Evolutionary conservation across 1,140 invertebrate genomes (phyloP).

Genomic region (Sycophila sp.): DNA sequence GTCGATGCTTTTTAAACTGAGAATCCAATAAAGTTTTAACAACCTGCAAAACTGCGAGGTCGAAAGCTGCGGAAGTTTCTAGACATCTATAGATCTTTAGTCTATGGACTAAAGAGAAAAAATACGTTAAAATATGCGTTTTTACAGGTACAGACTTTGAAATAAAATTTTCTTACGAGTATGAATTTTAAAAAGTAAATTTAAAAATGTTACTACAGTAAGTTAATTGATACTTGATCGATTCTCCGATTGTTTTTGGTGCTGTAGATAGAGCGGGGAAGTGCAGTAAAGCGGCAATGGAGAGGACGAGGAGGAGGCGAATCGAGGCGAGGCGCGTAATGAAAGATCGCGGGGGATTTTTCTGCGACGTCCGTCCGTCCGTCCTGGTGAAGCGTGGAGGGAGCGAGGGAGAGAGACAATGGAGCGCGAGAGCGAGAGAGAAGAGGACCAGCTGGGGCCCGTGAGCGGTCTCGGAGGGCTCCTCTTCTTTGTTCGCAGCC

Average conservation of each 20-base stretch:
- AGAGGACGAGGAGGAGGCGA: neutral
- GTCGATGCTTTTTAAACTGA: too few relatives aligned
- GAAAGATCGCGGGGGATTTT: constrained; percentile 25
- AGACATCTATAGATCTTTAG: too few relatives aligned
- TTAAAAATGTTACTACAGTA: neutral
- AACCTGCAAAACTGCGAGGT: too few relatives aligned
- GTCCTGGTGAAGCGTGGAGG: neutral
- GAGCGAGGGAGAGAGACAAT: neutral
- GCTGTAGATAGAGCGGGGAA: neutral
- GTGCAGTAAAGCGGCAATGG: neutral
- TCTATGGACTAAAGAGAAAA: too few relatives aligned
- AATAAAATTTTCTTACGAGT: too few relatives aligned
- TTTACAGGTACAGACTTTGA: too few relatives aligned
- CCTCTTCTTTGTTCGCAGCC: constrained; percentile 25
- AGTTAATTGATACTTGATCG: neutral
- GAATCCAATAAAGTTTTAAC: too few relatives aligned
- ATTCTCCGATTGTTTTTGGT: too few relatives aligned
- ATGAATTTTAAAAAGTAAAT: too few relatives aligned
- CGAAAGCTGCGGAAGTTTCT: too few relatives aligned
- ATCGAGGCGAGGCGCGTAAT: constrained; percentile 26
- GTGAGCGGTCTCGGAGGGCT: constrained; percentile 14
- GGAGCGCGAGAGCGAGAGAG: neutral
- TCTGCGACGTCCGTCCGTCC: too few relatives aligned
- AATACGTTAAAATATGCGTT: too few relatives aligned
- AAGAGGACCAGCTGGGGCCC: constrained; percentile 35